phyloP scores from a whole-genome alignment of 2,113 vertebrate genomes.

The Emydura subglobosa region DNA sequence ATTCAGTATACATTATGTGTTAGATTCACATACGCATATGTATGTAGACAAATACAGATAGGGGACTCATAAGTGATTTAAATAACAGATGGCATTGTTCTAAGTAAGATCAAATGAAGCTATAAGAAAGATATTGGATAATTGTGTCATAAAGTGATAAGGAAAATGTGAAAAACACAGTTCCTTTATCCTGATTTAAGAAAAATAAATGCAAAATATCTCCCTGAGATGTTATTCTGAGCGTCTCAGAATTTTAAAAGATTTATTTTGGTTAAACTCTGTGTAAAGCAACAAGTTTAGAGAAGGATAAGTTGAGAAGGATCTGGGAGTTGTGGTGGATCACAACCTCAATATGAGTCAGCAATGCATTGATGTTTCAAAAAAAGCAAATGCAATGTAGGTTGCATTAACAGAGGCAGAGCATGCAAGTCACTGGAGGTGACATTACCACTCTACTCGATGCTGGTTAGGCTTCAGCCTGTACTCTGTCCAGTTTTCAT shows the following conservation, averaged over 20 bases:
- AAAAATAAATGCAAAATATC: not conserved
- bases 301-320: too few relatives aligned
- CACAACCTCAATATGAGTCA: too few relatives aligned
- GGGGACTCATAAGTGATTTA: conserved; percentile 5
- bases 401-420: too few relatives aligned
- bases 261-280: not conserved
- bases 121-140: not conserved
- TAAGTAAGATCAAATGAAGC: not conserved
- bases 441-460: too few relatives aligned
- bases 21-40: not conserved
- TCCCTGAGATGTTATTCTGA: not conserved
- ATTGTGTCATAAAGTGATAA: not conserved
- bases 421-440: too few relatives aligned
- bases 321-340: too few relatives aligned
- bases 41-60: not conserved
- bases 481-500: too few relatives aligned
- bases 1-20: not conserved
- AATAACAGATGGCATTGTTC: not conserved
- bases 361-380: too few relatives aligned
- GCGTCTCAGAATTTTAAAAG: not conserved
- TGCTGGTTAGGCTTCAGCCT: too few relatives aligned
- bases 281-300: not conserved
- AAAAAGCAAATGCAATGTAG: too few relatives aligned
- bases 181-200: not conserved
- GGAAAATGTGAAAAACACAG: not conserved